Conservation (phyloP, 2,888 invertebrate species). For the Odontocolon sp. region DNA sequence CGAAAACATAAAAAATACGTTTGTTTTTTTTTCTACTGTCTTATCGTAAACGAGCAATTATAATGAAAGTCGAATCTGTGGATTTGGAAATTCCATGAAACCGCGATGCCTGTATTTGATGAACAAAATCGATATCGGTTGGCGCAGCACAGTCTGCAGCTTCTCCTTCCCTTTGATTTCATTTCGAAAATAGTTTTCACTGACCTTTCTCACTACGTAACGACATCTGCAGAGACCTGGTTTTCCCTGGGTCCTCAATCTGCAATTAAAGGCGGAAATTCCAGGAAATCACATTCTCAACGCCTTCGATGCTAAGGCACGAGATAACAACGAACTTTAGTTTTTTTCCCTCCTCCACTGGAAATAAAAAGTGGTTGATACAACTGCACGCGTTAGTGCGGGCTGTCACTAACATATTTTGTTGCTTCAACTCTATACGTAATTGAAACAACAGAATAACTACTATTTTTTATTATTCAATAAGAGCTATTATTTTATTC, state of each 20-base stretch:
- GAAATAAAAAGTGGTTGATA: too few relatives aligned
- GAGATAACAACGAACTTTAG: not conserved
- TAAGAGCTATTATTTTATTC: too few relatives aligned
- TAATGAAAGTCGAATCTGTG: not conserved
- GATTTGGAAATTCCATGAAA: not conserved
- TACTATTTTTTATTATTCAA: too few relatives aligned
- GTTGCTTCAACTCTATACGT: too few relatives aligned
- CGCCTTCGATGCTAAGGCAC: constrained; percentile 1
- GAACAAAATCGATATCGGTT: not conserved
- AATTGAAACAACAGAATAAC: too few relatives aligned
- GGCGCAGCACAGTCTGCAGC: not conserved
- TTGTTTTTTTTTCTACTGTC: not conserved
- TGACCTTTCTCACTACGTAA: not conserved
- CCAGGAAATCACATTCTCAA: constrained; percentile 21
- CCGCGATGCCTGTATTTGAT: not conserved
- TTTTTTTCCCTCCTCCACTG: too few relatives aligned
- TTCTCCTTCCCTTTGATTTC: constrained; percentile 5
- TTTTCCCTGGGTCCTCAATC: constrained; percentile 1
- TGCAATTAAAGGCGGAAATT: constrained; percentile 31
- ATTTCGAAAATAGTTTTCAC: constrained; percentile 11
- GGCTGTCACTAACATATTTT: too few relatives aligned
- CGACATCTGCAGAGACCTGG: constrained; percentile 9
- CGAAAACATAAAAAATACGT: too few relatives aligned
- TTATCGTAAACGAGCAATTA: not conserved
- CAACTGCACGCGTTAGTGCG: too few relatives aligned